Conservation (phyloP, 2,113 vertebrate genomes). For the Leucoraja erinaceus region DNA sequence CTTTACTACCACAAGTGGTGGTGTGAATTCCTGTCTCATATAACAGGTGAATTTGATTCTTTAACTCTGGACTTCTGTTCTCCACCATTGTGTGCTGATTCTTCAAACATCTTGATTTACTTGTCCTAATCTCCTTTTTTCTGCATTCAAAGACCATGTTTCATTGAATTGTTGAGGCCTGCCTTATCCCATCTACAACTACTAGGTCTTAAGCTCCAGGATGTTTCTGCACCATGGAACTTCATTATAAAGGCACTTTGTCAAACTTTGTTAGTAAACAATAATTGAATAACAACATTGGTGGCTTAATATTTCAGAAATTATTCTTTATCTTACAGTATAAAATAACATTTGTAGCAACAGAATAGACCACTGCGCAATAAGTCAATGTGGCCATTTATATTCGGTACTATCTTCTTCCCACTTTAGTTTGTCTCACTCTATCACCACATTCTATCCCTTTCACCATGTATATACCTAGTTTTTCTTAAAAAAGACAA, state of each 20-base stretch:
- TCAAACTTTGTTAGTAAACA: neutral
- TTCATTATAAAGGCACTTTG: neutral
- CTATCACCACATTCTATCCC: neutral
- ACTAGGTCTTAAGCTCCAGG: neutral
- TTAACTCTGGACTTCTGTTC: neutral
- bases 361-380: neutral
- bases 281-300: neutral
- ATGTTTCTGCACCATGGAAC: neutral
- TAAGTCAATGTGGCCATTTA: too few relatives aligned
- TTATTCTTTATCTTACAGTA: neutral
- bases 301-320: neutral
- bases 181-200: neutral
- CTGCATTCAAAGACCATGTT: neutral
- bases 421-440: neutral
- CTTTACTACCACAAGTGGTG: neutral
- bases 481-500: neutral
- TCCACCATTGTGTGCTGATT: neutral
- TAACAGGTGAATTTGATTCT: neutral
- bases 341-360: neutral
- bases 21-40: neutral
- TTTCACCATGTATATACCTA: neutral
- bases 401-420: too few relatives aligned
- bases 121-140: neutral
- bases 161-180: neutral
- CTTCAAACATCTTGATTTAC: neutral